Percentiles rank a stretch among this genome's conserved stretches.
phyloP scores from a whole-genome alignment of 2,113 vertebrate species.

The Todiramphus chloris region DNA sequence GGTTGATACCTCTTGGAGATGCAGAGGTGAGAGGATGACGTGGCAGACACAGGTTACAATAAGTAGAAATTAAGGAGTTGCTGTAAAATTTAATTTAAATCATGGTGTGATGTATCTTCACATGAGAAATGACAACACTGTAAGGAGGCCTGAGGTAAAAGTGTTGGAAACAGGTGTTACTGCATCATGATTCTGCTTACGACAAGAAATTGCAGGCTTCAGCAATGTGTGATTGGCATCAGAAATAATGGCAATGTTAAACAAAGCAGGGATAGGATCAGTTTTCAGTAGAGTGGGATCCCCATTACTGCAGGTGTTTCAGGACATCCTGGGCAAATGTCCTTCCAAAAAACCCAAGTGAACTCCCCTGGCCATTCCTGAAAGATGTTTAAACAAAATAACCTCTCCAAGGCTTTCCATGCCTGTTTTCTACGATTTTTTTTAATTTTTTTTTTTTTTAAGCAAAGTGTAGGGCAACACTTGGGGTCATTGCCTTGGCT shows the following conservation, averaged over 20 bases:
- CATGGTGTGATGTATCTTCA: background rate
- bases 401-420: background rate
- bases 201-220: background rate
- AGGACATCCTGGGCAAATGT: background rate
- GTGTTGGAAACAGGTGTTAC: background rate
- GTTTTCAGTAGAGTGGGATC: background rate
- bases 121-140: background rate
- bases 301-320: background rate
- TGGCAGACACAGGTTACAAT: background rate
- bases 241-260: background rate
- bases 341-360: too few relatives aligned
- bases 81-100: background rate
- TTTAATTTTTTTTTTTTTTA: background rate
- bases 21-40: background rate
- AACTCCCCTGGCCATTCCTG: too few relatives aligned
- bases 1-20: background rate
- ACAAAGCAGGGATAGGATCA: background rate
- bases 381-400: background rate
- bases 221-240: background rate
- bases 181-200: background rate
- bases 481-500: background rate
- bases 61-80: background rate
- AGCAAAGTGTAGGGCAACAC: background rate
- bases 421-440: background rate
- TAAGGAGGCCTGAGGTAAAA: background rate